Base-by-base conservation (phyloP, 92 coral and sea anemone genomes). In the Actinernus sp. region DNA sequence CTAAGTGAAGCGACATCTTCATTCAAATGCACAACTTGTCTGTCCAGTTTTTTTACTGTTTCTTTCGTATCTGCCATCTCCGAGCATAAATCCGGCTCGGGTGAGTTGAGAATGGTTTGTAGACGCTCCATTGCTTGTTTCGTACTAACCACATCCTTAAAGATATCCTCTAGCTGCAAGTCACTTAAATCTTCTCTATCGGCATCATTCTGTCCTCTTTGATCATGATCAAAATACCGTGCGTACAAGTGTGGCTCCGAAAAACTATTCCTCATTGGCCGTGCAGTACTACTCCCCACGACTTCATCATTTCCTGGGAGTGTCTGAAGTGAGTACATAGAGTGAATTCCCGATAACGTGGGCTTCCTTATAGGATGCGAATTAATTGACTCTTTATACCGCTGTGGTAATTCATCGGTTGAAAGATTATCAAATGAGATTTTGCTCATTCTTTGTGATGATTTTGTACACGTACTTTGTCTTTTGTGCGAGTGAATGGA, bases 1-100 rank as follows among this genome's bases (percentile, higher is more conserved):
- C 96, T 80, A 21, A 89, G 81, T 0, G 96, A 85, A 4, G 67
- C 83, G 8, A 89, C 81, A 20, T 89, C 96, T 63, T 54, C 58
- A 65, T 71, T 89, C 60, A 89, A 33, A 26, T 61, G 31, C 13
- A 59, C 20, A 29, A 89, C 96, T 70, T 86, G 89, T 56, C 68
- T 54, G 51, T 81, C 88, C 20, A 89, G 76, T 37, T 71, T 63
- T 30, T 79, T 54, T 31, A 89, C 89, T 9, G 91, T 80, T 45
- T 89, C 82, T 51, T 71, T 85, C 21, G 92, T 89, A 50, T 85
- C 88, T 19, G 76, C 64, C n/a, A 64, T 47, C 26, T 74, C 81
- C 1, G 74, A 48, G 17, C 52, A 10, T 9, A 61, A 9, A 29
- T 67, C 52, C 11, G 88, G 87, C 26, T 68, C 92, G 13, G 96